A percentile compares a stretch with the other conserved stretches of the same genome.
These are phyloP conservation scores for Botrylloides violaceus DNA, from an alignment of 23 tunicate species.

Conservation along the genomic window DNA sequence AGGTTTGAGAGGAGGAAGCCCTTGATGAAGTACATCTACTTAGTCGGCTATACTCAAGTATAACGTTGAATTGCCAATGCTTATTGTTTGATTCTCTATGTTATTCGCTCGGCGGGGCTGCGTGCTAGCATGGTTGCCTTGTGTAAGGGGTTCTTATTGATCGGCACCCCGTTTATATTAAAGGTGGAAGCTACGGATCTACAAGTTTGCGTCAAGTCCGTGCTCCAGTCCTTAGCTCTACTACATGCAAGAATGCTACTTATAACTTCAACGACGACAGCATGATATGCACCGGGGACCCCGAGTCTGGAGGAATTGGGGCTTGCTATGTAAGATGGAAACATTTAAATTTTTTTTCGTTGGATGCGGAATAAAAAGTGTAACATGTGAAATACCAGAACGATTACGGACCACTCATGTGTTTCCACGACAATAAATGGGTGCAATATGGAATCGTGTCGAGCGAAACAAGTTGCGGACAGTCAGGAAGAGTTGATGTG, in stretches of 20 bases:
- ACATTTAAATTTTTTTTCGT: too few relatives aligned
- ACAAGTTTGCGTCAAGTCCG: neutral
- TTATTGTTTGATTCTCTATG: too few relatives aligned
- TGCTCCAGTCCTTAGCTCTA: neutral
- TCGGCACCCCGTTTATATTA: neutral
- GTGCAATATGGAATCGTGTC: constrained; percentile 12
- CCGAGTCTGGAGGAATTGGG: neutral
- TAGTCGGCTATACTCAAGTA: too few relatives aligned
- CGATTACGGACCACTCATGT: constrained; percentile 20
- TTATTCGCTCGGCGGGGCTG: too few relatives aligned
- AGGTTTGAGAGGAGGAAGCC: too few relatives aligned
- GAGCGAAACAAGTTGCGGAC: neutral
- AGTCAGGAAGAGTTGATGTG: neutral
- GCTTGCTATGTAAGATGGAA: neutral
- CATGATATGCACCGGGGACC: neutral
- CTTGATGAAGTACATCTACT: too few relatives aligned
- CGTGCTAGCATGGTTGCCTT: too few relatives aligned
- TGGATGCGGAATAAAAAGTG: too few relatives aligned
- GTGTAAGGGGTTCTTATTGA: too few relatives aligned
- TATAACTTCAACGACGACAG: neutral
- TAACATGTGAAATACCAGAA: too few relatives aligned
- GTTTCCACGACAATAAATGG: constrained; percentile 11
- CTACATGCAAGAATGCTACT: neutral
- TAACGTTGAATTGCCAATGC: neutral
- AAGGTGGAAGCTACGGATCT: neutral